Evolutionary conservation across 2,888 invertebrate genomes (phyloP).

Genomic region (Lasioglossum vierecki): DNA sequence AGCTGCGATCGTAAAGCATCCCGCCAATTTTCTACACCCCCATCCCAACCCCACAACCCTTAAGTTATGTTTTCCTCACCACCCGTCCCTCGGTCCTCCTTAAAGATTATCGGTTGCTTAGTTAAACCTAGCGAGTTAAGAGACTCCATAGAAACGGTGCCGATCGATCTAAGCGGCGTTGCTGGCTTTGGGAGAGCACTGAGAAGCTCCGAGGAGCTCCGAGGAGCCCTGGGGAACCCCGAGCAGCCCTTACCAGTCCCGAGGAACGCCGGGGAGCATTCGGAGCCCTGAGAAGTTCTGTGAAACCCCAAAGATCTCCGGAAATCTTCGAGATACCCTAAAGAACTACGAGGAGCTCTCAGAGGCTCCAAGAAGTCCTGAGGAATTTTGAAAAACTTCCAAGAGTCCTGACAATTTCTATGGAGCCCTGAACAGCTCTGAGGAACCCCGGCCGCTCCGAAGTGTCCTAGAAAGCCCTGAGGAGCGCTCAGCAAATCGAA

Average conservation of each 20-base stretch:
- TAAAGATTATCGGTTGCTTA: conserved; percentile 29
- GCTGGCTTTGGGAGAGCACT: background rate
- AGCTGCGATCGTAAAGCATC: conserved; percentile 13
- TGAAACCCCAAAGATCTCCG: background rate
- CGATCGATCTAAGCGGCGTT: conserved; percentile 15
- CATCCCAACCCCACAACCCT: background rate
- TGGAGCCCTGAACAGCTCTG: background rate
- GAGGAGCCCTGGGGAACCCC: too few relatives aligned
- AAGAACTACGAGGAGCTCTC: background rate
- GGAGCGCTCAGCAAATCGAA: background rate
- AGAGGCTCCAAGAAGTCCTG: background rate
- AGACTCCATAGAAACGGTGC: conserved; percentile 33
- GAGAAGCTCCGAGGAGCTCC: background rate
- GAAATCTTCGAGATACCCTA: background rate
- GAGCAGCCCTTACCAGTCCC: background rate
- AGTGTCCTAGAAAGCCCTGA: background rate
- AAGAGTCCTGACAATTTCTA: background rate
- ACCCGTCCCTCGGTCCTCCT: conserved; percentile 8
- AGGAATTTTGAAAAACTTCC: background rate
- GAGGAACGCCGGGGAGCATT: background rate
- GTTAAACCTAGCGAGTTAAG: conserved; percentile 32
- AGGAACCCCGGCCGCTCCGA: background rate
- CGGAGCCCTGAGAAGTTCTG: background rate
- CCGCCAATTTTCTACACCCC: background rate
- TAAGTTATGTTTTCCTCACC: background rate